Evolutionary conservation across 2,113 vertebrate species (phyloP), one percentile per base, ranked within the genome.

Genomic region (Paradoxurus hermaphroditus): DNA sequence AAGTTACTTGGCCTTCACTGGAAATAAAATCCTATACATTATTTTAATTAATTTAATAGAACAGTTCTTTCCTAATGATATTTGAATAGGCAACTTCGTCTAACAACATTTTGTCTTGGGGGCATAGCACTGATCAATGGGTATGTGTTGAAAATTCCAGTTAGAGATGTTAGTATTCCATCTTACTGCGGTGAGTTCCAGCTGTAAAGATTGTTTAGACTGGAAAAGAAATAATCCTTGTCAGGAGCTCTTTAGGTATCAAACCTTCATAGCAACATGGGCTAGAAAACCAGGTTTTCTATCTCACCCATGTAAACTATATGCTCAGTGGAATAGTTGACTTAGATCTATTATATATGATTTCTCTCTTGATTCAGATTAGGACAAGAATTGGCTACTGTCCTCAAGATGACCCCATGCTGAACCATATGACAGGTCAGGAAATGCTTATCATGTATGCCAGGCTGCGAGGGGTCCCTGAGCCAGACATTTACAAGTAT

Each of bases 301-400:
- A 5, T 79, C 65, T 96, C 27, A 49, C 44, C 44, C 11, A 5
- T 84, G 8, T 87, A 29, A 84, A 70, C 36, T 68, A 2, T 41
- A 62, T 90, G 27, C 5, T 85, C 63, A 56, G 0, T 70, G 51
- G 56, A 84, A 56, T 27, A 63, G 11, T 19, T 86, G 13, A 27
- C 39, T 68, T 46, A 41, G n/a, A 15, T 53, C n/a, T 75, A 21
- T 73, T 91, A 39, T 73, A 93, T 78, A 65, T 41, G 31, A 86
- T 68, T 72, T 15, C 51, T 41, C 29, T 90, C 11, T 86, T 89
- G 75, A 86, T 95, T 92, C 95, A 97, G 99, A 99, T 99, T 65
- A 99, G 99, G 98, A 99, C 99, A 98, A 98, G 99, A 86, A 99
- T 99, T 29, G 99, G 99, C 63, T 99, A 99, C 98, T 99, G 99